Evolutionary conservation across 2,113 vertebrate genomes (phyloP).

Genomic region (Picathartes gymnocephalus): DNA sequence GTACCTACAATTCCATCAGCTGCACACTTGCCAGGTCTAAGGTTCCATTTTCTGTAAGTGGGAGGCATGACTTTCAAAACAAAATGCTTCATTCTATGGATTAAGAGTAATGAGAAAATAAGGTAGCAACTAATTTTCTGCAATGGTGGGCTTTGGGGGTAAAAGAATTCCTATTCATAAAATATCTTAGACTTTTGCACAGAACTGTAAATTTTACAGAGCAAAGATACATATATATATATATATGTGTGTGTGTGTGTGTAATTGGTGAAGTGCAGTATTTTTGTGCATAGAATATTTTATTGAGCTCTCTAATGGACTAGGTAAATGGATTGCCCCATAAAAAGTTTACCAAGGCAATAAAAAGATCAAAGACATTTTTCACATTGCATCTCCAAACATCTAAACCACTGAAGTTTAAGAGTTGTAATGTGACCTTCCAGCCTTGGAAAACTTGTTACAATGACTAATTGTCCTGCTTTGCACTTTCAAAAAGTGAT

Average conservation of each 20-base stretch:
- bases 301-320: conserved; percentile 40
- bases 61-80: neutral
- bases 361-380: conserved; percentile 67
- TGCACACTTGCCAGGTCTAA: neutral
- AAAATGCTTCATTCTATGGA: neutral
- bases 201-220: neutral
- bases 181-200: conserved; percentile 3
- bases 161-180: neutral
- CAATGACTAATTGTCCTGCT: conserved; percentile 51
- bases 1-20: neutral
- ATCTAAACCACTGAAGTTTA: conserved; percentile 45
- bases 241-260: neutral
- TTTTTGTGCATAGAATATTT: conserved; percentile 41
- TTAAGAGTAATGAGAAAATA: neutral
- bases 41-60: neutral
- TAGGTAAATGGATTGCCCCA: conserved; percentile 33
- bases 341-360: conserved; percentile 59
- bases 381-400: conserved; percentile 54
- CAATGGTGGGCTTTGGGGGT: neutral
- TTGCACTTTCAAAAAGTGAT: conserved; percentile 56
- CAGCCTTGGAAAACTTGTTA: conserved; percentile 49
- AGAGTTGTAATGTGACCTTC: conserved; percentile 44
- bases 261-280: neutral
- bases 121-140: neutral
- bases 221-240: neutral